These are phyloP conservation scores for Alentia gelatinosa DNA, from an alignment of 2,888 invertebrate species.

Conservation along the genomic window DNA sequence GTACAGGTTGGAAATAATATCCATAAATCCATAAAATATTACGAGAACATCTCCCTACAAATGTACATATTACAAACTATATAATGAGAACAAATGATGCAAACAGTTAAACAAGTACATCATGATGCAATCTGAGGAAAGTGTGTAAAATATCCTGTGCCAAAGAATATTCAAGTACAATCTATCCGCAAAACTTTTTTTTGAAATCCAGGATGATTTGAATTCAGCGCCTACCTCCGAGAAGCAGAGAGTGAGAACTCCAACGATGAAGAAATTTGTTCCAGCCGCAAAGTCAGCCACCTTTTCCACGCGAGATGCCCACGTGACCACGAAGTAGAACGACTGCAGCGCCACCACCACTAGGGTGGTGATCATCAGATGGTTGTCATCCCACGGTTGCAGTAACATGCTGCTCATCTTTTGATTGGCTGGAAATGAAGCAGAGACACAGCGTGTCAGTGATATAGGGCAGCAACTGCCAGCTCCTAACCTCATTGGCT, in stretches of 20 bases:
- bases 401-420: conserved; percentile 49
- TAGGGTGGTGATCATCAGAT: conserved; percentile 75
- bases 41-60: no score
- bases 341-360: conserved; percentile 84
- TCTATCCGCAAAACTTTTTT: no score
- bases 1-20: no score
- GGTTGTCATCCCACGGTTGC: conserved; percentile 69
- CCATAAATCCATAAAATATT: no score
- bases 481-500: background rate
- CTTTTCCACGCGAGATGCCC: conserved; percentile 90
- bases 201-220: no score
- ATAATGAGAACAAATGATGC: no score
- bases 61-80: no score
- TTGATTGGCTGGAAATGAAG: background rate
- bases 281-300: conserved; percentile 96
- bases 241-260: conserved; percentile 91
- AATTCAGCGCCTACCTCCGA: conserved; percentile 87
- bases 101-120: no score
- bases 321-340: conserved; percentile 91
- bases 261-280: conserved; percentile 94
- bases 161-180: no score
- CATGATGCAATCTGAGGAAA: no score
- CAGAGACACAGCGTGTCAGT: background rate
- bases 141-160: no score
- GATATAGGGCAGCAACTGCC: background rate